Base-by-base conservation (phyloP, 2,888 invertebrate species). In the Lordiphosa andalusiaca region DNA sequence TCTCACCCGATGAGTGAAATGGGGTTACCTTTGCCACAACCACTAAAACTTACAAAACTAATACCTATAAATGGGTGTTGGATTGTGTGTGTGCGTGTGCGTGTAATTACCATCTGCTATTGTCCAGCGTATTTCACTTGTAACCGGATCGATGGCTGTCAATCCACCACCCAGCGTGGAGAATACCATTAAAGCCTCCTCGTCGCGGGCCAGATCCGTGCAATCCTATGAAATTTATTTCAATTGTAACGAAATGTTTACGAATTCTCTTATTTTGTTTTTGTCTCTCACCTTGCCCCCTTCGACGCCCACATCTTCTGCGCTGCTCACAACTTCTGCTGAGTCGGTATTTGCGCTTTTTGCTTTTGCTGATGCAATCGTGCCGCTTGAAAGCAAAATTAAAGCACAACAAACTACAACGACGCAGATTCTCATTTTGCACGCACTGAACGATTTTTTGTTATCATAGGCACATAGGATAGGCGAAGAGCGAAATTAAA, bases 101-200 rank as follows among this genome's bases (percentile, higher is more conserved):
- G 25, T 35, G 33, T 89, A 85, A 67, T 90, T 92, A 95, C 95
- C 96, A 91, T 98, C 97, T 90, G 95, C 94, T 65, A 98, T 92
- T 84, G 93, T 94, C 99, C 99, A 99, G 82, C 94, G 93, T 76
- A 96, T 92, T 84, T 93, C 92, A 59, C 98, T 98, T 53, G 95
- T 93, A 71, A 93, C 90, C 73, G 95, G 94, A 85, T 96, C 95
- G 46, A 99, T 92, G n/a, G 97, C 98, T 71, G 95, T 93, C 86
- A 99, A 93, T 67, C 94, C 94, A 71, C 99, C 99, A 87, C 97
- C 97, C 75, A 99, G 91, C 44, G 98, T 98, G 41, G 98, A 96
- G 86, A 98, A 94, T 66, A 98, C 92, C 74, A 98, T 90, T 40
- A 95, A 91, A 69, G 94, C 92, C 85, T 94, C 94, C 87, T 94